Base-by-base conservation (phyloP, 2,113 vertebrate genomes). In the Sebastes schlegelii region DNA sequence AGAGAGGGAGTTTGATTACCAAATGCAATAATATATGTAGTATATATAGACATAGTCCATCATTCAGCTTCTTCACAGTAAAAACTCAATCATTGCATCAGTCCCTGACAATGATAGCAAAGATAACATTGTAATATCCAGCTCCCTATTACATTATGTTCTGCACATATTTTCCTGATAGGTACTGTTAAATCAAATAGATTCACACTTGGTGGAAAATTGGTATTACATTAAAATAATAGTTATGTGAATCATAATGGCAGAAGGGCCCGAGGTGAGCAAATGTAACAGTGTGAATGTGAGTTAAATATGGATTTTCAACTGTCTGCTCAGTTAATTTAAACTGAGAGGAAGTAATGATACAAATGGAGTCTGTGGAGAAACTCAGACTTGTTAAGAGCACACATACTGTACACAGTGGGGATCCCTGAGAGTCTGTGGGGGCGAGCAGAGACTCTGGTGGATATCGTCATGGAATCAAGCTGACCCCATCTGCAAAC, bases 161-260 rank as follows among this genome's bases (percentile, higher is more conserved):
- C 26, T 77, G 65, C 70, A 74, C 57, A 73, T 79, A 34, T 51
- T 64, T 48, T 64, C 19, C 63, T 45, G 7, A 42, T 69, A 34
- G 52, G 11, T 65, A 40, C 74, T 19, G 43, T 79, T 60, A 67
- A 79, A 84, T 83, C 14, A 66, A 68, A 85, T 82, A 48, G 43
- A 86, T 72, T 89, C 60, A 62, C 74, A 63, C 23, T 71, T 43
- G 63, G 21, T 58, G 34, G 52, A 67, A 84, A 70, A 84, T 79
- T 82, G 76, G 23, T 77, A 82, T 87, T 69, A 73, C 67, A 72
- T 85, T 82, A 78, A 66, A 79, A 81, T 79, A 55, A 88, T 71
- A 63, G 69, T 70, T 54, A 72, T 54, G 45, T 67, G 58, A 85
- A 40, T 86, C 57, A 69, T 84, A 69, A 66, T 85, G 40, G 55